Conservation (phyloP, 2,888 invertebrate species). For the Trichopoda pennipes region DNA sequence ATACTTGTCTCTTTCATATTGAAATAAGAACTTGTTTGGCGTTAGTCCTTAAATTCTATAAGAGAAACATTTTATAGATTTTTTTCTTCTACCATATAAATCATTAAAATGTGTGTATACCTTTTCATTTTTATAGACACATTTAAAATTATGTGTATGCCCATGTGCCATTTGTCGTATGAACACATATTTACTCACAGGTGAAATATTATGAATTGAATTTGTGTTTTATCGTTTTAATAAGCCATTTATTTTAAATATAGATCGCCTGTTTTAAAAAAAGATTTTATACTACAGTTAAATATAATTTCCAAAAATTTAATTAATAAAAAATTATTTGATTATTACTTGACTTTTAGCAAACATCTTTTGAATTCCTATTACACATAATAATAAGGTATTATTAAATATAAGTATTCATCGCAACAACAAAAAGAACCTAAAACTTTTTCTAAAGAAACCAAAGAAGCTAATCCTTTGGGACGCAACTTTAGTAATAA, state of each 20-base stretch:
- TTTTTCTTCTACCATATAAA: slow-evolving; percentile 33
- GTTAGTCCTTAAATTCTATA: not conserved
- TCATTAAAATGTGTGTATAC: slow-evolving; percentile 35
- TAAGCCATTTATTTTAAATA: not conserved
- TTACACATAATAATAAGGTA: no score
- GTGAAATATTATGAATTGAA: not conserved
- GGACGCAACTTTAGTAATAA: no score
- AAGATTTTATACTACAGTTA: no score
- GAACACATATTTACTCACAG: not conserved
- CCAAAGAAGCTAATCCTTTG: no score
- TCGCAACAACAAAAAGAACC: no score
- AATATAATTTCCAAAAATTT: no score
- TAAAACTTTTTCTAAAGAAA: no score
- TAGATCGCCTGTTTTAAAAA: no score
- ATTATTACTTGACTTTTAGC: no score
- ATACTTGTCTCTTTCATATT: not conserved
- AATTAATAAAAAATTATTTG: no score
- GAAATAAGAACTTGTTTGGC: not conserved
- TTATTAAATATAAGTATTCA: no score
- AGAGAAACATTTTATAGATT: not conserved
- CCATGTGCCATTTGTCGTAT: slow-evolving; percentile 7
- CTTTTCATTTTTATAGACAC: slow-evolving; percentile 13
- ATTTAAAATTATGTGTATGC: not conserved
- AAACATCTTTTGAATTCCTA: no score
- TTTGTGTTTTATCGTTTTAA: not conserved